Base-by-base conservation (phyloP, 2,797 vertebrate species). In the Melanotaenia boesemani region DNA sequence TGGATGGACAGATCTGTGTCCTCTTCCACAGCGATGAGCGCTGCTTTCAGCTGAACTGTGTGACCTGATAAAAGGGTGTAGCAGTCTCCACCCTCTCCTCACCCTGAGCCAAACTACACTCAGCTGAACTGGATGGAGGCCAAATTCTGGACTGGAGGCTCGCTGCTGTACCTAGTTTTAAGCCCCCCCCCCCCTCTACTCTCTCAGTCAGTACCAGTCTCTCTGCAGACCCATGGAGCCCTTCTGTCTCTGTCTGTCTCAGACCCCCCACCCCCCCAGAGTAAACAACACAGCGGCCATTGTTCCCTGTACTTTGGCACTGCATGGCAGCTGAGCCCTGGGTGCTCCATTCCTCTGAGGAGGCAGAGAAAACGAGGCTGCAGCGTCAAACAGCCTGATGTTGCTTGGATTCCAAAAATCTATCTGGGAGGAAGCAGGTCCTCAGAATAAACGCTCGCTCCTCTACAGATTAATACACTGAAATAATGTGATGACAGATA, bases 271-370 rank as follows among this genome's bases (percentile, higher is more conserved):
- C 71, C 76, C 72, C 60, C 63, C 57, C 67, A 22, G 82, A 75
- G 81, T 67, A 76, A 80, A 80, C 81, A 83, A 94, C 90, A 93
- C 89, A 91, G 90, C 88, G 74, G 72, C 89, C 87, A 93, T 94
- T 95, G 94, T 95, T 93, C 80, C 64, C 80, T 34, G 76, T 82
- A 67, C 83, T 85, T 20, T 83, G 30, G 70, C 86, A 84, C 84
- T 81, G 36, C 75, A 66, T 70, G 68, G 78, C 87, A 86, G 82
- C 83, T 80, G 86, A 84, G 81, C 69, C 75, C 77, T 72, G 77
- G 74, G 74, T 70, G 66, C 80, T 62, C 18, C 44, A 4, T 34
- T 82, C 52, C 77, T 76, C 36, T 4, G 50, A 70, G 67, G 67
- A 76, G 52, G 65, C 62, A 16, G 34, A 48, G 26, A 63, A 77